Evolutionary conservation across 2,888 invertebrate genomes (phyloP).

Genomic region (Altica lythri): DNA sequence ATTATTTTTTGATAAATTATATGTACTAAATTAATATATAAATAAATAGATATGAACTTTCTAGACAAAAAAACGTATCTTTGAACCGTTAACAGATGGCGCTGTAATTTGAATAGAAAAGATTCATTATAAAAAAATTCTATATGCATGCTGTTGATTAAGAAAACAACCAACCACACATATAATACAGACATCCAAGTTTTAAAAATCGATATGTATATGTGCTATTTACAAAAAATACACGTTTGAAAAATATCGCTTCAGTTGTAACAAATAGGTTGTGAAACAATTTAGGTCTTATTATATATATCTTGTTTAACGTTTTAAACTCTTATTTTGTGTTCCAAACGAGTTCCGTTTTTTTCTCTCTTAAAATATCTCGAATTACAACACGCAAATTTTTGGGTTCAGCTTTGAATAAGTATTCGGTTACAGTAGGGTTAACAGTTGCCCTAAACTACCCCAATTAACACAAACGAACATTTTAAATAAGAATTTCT

Average conservation of each 20-base stretch:
- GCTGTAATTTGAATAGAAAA: constrained; percentile 4
- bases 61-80: too few relatives aligned
- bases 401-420: constrained; percentile 5
- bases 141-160: constrained; percentile 24
- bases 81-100: too few relatives aligned
- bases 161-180: constrained; percentile 49
- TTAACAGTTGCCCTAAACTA: not conserved
- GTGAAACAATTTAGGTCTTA: constrained; percentile 12
- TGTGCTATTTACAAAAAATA: constrained; percentile 43
- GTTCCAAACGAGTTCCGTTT: constrained; percentile 1
- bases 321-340: too few relatives aligned
- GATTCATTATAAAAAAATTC: constrained; percentile 10
- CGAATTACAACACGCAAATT: constrained; percentile 25
- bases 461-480: too few relatives aligned
- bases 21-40: too few relatives aligned
- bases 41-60: too few relatives aligned
- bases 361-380: constrained; percentile 8
- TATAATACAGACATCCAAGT: constrained; percentile 41
- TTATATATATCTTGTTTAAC: too few relatives aligned
- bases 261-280: constrained; percentile 22
- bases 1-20: too few relatives aligned
- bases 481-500: too few relatives aligned
- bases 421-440: constrained; percentile 14
- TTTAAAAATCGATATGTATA: constrained; percentile 44
- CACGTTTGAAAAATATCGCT: constrained; percentile 25